Conservation (phyloP, 2,113 vertebrate genomes). For the Alethe diademata region DNA sequence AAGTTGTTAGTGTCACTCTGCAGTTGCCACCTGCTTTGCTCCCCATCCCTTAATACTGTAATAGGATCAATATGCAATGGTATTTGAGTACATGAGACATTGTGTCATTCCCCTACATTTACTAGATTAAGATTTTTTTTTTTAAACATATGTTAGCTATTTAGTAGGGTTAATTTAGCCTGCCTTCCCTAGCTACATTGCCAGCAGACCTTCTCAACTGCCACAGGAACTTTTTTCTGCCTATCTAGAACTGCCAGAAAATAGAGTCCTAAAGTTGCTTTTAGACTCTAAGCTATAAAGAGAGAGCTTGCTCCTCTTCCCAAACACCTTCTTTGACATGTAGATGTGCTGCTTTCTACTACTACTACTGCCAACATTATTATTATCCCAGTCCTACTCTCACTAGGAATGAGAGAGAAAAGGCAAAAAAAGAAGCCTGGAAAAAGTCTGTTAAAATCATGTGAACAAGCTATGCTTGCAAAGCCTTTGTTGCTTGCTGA, state of each 20-base stretch:
- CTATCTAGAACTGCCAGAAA: not conserved
- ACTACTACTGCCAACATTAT: not conserved
- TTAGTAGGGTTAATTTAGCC: not conserved
- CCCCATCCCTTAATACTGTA: not conserved
- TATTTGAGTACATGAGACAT: not conserved
- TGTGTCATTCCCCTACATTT: not conserved
- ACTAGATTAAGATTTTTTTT: not conserved
- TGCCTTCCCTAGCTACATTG: not conserved
- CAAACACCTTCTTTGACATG: not conserved
- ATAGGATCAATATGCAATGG: not conserved
- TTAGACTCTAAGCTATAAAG: not conserved
- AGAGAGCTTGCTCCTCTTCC: not conserved
- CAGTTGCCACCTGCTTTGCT: not conserved
- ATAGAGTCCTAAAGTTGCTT: not conserved
- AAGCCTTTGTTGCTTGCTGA: not conserved
- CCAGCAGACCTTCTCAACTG: not conserved
- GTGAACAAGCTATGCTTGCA: not conserved
- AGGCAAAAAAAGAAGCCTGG: not conserved
- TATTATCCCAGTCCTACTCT: not conserved
- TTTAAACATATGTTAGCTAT: not conserved
- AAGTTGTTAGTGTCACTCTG: not conserved
- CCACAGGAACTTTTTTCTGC: not conserved
- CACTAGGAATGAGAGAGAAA: not conserved
- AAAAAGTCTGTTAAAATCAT: not conserved
- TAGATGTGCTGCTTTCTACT: not conserved